These are phyloP conservation scores for Phymorhynchus buccinoides DNA, from an alignment of 1,140 invertebrate genomes.

Conservation along the genomic window DNA sequence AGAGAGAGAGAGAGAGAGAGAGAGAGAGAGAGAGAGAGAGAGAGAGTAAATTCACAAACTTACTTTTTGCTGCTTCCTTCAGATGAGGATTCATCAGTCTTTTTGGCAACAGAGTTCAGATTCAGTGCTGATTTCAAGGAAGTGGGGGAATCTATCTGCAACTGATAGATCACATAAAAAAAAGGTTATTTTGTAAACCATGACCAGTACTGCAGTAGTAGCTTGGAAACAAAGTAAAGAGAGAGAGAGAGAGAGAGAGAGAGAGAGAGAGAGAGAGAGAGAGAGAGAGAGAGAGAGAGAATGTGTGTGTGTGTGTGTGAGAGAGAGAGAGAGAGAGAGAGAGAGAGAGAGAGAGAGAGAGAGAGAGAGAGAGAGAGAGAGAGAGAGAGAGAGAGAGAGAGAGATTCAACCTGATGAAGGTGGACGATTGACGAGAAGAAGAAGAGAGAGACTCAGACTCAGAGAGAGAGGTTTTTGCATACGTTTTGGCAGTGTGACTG, in stretches of 20 bases:
- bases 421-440: not conserved
- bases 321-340: not conserved
- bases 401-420: not conserved
- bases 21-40: no score
- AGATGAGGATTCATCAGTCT: not conserved
- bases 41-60: not conserved
- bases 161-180: not conserved
- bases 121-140: conserved; percentile 29
- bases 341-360: not conserved
- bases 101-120: not conserved
- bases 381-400: not conserved
- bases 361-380: not conserved
- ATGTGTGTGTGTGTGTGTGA: not conserved
- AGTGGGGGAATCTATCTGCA: conserved; percentile 31
- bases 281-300: conserved; percentile 28
- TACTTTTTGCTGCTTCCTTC: not conserved
- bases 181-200: no score
- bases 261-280: conserved; percentile 37
- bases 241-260: conserved; percentile 7
- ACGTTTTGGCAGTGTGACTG: no score
- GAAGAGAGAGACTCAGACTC: not conserved
- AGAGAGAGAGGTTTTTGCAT: no score
- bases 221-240: no score
- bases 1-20: no score
- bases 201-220: no score